A percentile compares a stretch with the other conserved stretches of the same genome.
phyloP scores from a whole-genome alignment of 2,888 invertebrate species.

The Epirrhoe alternata region DNA sequence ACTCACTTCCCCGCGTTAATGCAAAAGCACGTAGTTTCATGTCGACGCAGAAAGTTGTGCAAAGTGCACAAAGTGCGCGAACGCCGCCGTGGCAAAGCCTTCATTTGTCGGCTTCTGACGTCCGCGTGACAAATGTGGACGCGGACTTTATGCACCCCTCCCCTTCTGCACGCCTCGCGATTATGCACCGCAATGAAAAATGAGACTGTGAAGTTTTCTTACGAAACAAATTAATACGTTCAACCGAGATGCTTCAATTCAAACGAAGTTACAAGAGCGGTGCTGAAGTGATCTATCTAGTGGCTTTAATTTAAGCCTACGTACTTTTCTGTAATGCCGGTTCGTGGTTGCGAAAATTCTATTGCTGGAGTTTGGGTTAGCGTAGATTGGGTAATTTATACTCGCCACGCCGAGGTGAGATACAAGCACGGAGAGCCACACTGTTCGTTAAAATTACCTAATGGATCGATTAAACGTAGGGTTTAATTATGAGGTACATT shows the following conservation, averaged over 20 bases:
- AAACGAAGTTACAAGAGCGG: constrained; percentile 42
- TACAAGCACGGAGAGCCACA: constrained; percentile 71
- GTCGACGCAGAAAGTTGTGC: constrained; percentile 81
- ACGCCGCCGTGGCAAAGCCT: constrained; percentile 81
- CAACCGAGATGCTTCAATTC: constrained; percentile 31
- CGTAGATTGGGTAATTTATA: constrained; percentile 84
- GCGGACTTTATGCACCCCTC: constrained; percentile 68
- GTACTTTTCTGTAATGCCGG: constrained; percentile 75
- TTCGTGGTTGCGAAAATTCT: constrained; percentile 75
- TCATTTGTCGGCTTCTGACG: constrained; percentile 85
- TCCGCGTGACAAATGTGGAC: constrained; percentile 83
- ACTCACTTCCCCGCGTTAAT: constrained; percentile 78
- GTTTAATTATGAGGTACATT: constrained; percentile 69
- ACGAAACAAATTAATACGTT: constrained; percentile 49
- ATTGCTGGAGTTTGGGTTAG: constrained; percentile 78
- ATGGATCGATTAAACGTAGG: constrained; percentile 75
- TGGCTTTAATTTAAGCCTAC: constrained; percentile 73
- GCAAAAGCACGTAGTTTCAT: constrained; percentile 82
- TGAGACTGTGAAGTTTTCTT: constrained; percentile 60
- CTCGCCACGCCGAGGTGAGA: constrained; percentile 66
- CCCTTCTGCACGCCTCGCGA: constrained; percentile 63
- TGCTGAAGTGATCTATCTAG: constrained; percentile 64
- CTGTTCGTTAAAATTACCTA: constrained; percentile 79
- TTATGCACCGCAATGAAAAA: constrained; percentile 76
- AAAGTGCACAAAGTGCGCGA: constrained; percentile 83